A percentile compares a stretch with the other conserved stretches of the same genome.
Conservation (phyloP, 2,888 invertebrate species). For the Hyles lineata region DNA sequence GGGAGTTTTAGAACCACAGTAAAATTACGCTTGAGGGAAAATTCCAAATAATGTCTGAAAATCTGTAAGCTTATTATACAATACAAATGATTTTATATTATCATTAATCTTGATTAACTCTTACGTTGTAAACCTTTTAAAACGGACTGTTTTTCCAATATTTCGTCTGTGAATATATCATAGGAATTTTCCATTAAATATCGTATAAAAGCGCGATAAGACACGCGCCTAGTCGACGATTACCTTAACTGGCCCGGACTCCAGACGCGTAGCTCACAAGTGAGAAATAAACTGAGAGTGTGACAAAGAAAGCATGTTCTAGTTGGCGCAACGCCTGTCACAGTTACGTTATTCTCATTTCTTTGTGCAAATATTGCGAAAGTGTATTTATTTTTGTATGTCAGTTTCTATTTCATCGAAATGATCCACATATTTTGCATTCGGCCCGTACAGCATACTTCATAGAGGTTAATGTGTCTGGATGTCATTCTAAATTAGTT, state of each 20-base stretch:
- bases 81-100: too few relatives aligned
- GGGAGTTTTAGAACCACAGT: too few relatives aligned
- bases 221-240: slow-evolving; percentile 4
- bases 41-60: too few relatives aligned
- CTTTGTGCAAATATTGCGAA: slow-evolving; percentile 23
- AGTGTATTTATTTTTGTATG: slow-evolving; percentile 13
- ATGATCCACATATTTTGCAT: background rate
- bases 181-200: background rate
- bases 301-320: slow-evolving; percentile 33
- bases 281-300: slow-evolving; percentile 27
- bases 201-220: background rate
- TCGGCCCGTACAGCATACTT: background rate
- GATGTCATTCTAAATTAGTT: too few relatives aligned
- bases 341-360: slow-evolving; percentile 5
- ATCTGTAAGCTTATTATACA: too few relatives aligned
- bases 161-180: background rate
- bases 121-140: background rate
- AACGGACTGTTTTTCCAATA: too few relatives aligned
- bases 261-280: background rate
- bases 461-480: too few relatives aligned
- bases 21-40: too few relatives aligned
- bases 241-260: slow-evolving; percentile 6
- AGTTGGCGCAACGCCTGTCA: slow-evolving; percentile 36
- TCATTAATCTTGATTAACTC: too few relatives aligned
- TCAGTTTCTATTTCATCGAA: slow-evolving; percentile 7